Evolutionary conservation across 2,888 invertebrate genomes (phyloP).

Genomic region (Xiphydria camelus): DNA sequence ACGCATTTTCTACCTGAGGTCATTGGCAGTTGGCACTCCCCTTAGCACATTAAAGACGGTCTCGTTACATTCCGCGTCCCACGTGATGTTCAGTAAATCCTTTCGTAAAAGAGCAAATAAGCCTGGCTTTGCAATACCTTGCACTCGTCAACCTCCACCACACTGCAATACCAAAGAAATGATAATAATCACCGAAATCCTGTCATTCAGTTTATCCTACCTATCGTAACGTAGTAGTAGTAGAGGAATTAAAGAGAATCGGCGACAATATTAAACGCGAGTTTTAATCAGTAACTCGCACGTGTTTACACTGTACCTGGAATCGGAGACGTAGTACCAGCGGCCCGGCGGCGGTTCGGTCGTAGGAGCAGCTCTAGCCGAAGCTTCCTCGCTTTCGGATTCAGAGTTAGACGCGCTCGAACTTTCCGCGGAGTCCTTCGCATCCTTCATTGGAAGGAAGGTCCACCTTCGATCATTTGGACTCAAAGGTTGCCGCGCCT

Average conservation of each 20-base stretch:
- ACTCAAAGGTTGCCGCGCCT: slow-evolving; percentile 63
- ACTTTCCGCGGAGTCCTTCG: slow-evolving; percentile 30
- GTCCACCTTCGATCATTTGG: slow-evolving; percentile 72
- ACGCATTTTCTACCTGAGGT: too few relatives aligned
- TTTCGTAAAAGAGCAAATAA: slow-evolving; percentile 94
- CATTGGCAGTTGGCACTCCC: too few relatives aligned
- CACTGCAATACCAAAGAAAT: too few relatives aligned
- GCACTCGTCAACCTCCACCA: slow-evolving; percentile 78
- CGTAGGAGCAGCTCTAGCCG: slow-evolving; percentile 50
- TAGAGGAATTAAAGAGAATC: neutral
- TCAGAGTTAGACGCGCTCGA: slow-evolving; percentile 54
- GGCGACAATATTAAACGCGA: neutral
- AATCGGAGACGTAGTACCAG: slow-evolving; percentile 96
- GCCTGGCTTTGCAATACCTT: slow-evolving; percentile 86
- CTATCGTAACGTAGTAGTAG: neutral
- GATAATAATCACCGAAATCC: too few relatives aligned
- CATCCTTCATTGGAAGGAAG: slow-evolving; percentile 66
- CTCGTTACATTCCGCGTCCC: neutral
- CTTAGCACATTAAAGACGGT: too few relatives aligned
- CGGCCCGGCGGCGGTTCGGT: slow-evolving; percentile 68
- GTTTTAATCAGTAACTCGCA: neutral
- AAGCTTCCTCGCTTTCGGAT: slow-evolving; percentile 54
- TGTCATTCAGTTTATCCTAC: slow-evolving; percentile 2
- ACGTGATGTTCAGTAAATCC: slow-evolving; percentile 69
- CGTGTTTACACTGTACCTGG: slow-evolving; percentile 58